phyloP scores from a whole-genome alignment of 1,140 invertebrate species.

The Drosophila equinoxialis region DNA sequence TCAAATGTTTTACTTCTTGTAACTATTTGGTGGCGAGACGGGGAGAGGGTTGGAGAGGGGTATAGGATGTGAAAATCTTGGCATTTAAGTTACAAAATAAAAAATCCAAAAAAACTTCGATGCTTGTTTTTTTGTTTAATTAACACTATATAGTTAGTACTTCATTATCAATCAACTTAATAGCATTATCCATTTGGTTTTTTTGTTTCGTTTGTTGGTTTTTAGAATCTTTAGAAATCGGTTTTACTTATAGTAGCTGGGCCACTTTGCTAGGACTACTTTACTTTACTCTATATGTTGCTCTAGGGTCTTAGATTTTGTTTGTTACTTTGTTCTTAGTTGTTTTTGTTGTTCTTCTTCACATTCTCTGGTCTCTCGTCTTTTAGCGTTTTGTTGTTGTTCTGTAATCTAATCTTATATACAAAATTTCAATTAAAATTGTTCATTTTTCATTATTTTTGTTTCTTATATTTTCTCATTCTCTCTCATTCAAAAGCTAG shows the following conservation, averaged over 20 bases:
- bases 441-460: conserved; percentile 33
- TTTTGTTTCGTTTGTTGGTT: conserved; percentile 52
- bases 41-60: conserved; percentile 37
- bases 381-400: conserved; percentile 19
- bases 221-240: conserved; percentile 76
- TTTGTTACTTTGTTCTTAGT: conserved; percentile 11
- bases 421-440: conserved; percentile 77
- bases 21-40: conserved; percentile 13
- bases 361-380: conserved; percentile 42
- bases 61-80: not conserved
- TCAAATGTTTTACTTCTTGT: not conserved
- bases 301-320: conserved; percentile 22
- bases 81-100: not conserved
- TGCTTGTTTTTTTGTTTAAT: conserved; percentile 36
- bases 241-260: conserved; percentile 66
- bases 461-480: not conserved
- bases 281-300: conserved; percentile 39
- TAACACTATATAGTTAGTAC: conserved; percentile 76
- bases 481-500: conserved; percentile 63
- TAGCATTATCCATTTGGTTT: conserved; percentile 47
- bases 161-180: conserved; percentile 39
- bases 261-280: conserved; percentile 69
- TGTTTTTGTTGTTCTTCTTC: not conserved
- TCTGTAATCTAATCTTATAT: conserved; percentile 54
- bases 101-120: not conserved